Evolutionary conservation across 1,140 invertebrate genomes (phyloP).

Genomic region (Magallana ariakensis): DNA sequence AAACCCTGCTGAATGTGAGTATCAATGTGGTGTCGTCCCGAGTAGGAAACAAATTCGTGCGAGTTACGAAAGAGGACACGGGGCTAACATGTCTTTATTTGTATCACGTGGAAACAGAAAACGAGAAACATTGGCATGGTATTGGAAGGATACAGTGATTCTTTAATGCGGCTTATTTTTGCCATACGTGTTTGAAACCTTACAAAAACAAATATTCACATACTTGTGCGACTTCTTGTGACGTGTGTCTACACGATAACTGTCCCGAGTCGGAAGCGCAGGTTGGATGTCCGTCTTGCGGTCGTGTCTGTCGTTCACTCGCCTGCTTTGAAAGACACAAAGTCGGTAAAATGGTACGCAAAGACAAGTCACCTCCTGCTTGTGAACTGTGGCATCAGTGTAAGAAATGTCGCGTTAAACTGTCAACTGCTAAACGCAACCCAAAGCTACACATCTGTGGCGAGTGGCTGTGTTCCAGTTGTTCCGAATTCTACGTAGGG

Average conservation of each 20-base stretch:
- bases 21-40: constrained; percentile 40
- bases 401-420: constrained; percentile 16
- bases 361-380: neutral
- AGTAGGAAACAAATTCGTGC: constrained; percentile 39
- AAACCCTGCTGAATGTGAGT: constrained; percentile 24
- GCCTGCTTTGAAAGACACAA: constrained; percentile 1
- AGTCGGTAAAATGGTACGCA: neutral
- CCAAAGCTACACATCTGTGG: constrained; percentile 6
- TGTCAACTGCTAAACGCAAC: neutral
- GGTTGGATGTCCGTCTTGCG: constrained; percentile 26
- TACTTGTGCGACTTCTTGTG: constrained; percentile 30
- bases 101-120: constrained; percentile 37
- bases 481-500: neutral
- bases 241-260: constrained; percentile 39
- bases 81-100: neutral
- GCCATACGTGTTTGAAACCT: constrained; percentile 40
- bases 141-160: constrained; percentile 42
- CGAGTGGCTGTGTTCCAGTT: constrained; percentile 37
- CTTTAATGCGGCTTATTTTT: constrained; percentile 41
- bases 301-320: constrained; percentile 1
- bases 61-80: constrained; percentile 30
- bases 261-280: neutral
- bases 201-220: constrained; percentile 37
- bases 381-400: constrained; percentile 11
- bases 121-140: constrained; percentile 32